Evolutionary conservation across 2,888 invertebrate species (phyloP).

Genomic region (Pheosia tremula): DNA sequence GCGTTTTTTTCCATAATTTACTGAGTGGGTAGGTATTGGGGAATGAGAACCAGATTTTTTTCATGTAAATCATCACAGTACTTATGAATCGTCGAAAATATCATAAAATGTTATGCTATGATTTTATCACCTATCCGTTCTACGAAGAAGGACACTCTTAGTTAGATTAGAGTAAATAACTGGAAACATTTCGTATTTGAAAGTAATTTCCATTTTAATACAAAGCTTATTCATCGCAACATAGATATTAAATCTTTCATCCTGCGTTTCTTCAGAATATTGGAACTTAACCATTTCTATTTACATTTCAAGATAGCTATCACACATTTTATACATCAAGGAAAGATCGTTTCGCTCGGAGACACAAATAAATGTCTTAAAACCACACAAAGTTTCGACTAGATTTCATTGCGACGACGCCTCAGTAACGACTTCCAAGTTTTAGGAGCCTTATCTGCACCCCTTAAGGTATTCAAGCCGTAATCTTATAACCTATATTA

Average conservation of each 20-base stretch:
- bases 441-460: slow-evolving; percentile 18
- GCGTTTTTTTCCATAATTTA: neutral
- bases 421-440: slow-evolving; percentile 16
- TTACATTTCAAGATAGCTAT: slow-evolving; percentile 26
- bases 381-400: slow-evolving; percentile 15
- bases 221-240: too few relatives aligned
- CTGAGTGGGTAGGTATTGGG: too few relatives aligned
- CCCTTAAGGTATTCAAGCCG: slow-evolving; percentile 14
- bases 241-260: neutral
- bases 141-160: too few relatives aligned
- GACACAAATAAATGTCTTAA: slow-evolving; percentile 23
- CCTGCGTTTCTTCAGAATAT: slow-evolving; percentile 1
- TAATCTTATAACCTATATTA: slow-evolving; percentile 37
- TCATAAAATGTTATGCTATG: too few relatives aligned
- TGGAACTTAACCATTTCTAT: neutral
- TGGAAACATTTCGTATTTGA: too few relatives aligned
- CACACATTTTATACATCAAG: slow-evolving; percentile 28
- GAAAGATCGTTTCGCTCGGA: slow-evolving; percentile 20
- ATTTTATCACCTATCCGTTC: too few relatives aligned
- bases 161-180: too few relatives aligned
- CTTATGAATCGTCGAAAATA: too few relatives aligned
- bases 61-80: too few relatives aligned
- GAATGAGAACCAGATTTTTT: too few relatives aligned
- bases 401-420: slow-evolving; percentile 12
- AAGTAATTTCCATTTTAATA: too few relatives aligned